Evolutionary conservation across 53 echinoderm and acorn worm species (phyloP).

Genomic region (Luidia sarsii): DNA sequence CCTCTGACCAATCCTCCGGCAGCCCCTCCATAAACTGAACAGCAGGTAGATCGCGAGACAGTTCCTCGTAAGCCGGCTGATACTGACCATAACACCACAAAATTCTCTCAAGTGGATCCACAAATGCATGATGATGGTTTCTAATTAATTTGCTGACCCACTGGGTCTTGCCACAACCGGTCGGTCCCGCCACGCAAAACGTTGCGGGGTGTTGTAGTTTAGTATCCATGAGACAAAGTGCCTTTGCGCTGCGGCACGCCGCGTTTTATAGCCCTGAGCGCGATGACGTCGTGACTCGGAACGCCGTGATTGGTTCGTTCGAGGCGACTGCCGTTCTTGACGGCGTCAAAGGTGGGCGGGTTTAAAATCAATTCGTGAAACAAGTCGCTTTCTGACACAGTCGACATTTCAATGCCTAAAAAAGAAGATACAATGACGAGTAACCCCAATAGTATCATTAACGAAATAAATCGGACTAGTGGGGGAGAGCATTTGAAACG

Average conservation of each 20-base stretch:
- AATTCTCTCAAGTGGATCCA: slow-evolving; percentile 48
- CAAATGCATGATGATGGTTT: slow-evolving; percentile 38
- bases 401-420: background rate
- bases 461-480: background rate
- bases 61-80: slow-evolving; percentile 43
- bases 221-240: background rate
- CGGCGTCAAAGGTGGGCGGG: background rate
- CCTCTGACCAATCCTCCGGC: slow-evolving; percentile 44
- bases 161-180: slow-evolving; percentile 54
- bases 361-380: background rate
- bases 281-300: slow-evolving; percentile 6
- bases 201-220: slow-evolving; percentile 39
- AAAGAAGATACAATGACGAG: background rate
- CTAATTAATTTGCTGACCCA: slow-evolving; percentile 55
- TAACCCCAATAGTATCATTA: background rate
- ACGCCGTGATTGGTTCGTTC: background rate
- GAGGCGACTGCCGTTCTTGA: background rate
- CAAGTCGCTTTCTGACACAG: background rate
- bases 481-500: background rate
- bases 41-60: slow-evolving; percentile 32
- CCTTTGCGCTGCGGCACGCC: background rate
- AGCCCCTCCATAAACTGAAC: slow-evolving; percentile 59
- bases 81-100: slow-evolving; percentile 62
- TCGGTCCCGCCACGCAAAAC: slow-evolving; percentile 52
- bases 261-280: background rate